Conservation (phyloP, 2,888 invertebrate genomes). For the Parnassius mnemosyne region DNA sequence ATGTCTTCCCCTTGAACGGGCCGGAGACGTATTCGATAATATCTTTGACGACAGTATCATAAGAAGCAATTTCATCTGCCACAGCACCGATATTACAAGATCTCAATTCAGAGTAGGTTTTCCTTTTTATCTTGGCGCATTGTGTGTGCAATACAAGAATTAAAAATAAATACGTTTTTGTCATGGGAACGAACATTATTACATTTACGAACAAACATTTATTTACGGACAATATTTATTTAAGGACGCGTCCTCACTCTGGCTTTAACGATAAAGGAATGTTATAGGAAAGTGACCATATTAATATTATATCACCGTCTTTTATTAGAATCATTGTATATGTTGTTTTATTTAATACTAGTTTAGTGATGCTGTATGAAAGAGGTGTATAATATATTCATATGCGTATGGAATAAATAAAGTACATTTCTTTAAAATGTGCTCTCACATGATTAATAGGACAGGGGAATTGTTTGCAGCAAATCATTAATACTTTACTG, state of each 20-base stretch:
- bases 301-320: conserved; percentile 3
- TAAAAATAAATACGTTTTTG: conserved; percentile 24
- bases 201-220: background rate
- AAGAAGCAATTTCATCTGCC: conserved; percentile 81
- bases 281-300: conserved; percentile 14
- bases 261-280: conserved; percentile 15
- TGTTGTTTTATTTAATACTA: too few relatives aligned
- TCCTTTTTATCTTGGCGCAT: conserved; percentile 34
- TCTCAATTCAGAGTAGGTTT: conserved; percentile 38
- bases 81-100: conserved; percentile 47
- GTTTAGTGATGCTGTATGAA: too few relatives aligned
- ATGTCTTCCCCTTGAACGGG: conserved; percentile 79
- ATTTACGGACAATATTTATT: background rate
- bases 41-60: conserved; percentile 68
- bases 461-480: too few relatives aligned
- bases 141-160: conserved; percentile 32
- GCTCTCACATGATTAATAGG: too few relatives aligned
- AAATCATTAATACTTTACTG: too few relatives aligned
- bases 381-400: too few relatives aligned
- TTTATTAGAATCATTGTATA: too few relatives aligned
- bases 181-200: conserved; percentile 10
- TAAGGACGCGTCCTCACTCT: conserved; percentile 1
- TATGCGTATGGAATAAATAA: too few relatives aligned
- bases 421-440: too few relatives aligned
- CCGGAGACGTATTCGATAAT: conserved; percentile 78